Evolutionary conservation across 2,888 invertebrate species (phyloP).

Genomic region (Ditula angustiorana): DNA sequence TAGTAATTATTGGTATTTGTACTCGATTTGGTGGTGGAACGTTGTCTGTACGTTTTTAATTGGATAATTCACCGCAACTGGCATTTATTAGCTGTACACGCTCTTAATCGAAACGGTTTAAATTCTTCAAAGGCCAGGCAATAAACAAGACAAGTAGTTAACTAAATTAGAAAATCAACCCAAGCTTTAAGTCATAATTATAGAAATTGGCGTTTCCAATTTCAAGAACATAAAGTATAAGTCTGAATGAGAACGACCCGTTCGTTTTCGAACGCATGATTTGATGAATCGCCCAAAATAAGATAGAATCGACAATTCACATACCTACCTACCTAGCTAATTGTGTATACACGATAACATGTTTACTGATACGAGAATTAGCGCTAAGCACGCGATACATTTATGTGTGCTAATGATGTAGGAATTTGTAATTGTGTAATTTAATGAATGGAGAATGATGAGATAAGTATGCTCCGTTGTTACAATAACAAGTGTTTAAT

Average conservation of each 20-base stretch:
- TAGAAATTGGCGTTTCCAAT: conserved; percentile 18
- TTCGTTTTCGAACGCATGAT: not conserved
- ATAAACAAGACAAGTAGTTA: conserved; percentile 5
- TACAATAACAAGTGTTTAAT: conserved; percentile 43
- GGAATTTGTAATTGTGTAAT: conserved; percentile 32
- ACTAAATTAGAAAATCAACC: conserved; percentile 7
- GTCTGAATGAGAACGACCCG: conserved; percentile 4
- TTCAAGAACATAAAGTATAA: not conserved
- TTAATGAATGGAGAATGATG: conserved; percentile 39
- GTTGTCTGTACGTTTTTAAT: not conserved
- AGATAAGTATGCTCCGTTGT: conserved; percentile 16
- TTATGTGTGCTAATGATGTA: conserved; percentile 41
- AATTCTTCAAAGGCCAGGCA: not conserved
- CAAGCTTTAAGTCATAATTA: conserved; percentile 3
- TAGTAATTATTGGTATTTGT: not conserved
- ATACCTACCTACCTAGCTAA: too few species aligned
- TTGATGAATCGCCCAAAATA: conserved; percentile 29
- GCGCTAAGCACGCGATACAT: conserved; percentile 50
- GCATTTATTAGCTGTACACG: not conserved
- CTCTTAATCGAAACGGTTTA: not conserved
- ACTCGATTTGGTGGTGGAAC: not conserved
- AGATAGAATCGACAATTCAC: conserved; percentile 16
- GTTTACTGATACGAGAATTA: conserved; percentile 42
- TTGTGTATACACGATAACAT: conserved; percentile 22
- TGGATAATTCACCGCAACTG: not conserved